Evolutionary conservation across 2,888 invertebrate genomes (phyloP).

Genomic region (Leptopterna dolabrata): DNA sequence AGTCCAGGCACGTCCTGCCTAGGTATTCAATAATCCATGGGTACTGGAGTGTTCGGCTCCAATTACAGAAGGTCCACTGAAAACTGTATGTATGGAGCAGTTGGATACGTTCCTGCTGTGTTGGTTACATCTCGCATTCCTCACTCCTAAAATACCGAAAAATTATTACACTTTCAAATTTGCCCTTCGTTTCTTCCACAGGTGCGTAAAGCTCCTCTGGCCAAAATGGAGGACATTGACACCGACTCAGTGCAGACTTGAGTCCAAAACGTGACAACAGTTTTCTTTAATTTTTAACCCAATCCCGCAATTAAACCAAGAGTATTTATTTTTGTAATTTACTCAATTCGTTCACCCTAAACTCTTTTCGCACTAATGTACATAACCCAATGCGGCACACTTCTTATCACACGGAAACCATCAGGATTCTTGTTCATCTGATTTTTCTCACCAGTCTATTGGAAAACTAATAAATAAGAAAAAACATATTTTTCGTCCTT

Average conservation of each 20-base stretch:
- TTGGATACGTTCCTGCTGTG: no score
- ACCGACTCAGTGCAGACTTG: slow-evolving; percentile 49
- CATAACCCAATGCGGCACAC: background rate
- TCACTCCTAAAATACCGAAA: no score
- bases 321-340: slow-evolving; percentile 31
- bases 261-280: background rate
- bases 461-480: background rate
- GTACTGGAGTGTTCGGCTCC: no score
- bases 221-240: slow-evolving; percentile 63
- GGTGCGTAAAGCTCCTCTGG: slow-evolving; percentile 64
- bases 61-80: no score
- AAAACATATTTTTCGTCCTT: background rate
- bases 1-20: no score
- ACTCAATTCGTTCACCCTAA: background rate
- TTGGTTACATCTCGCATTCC: no score
- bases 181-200: slow-evolving; percentile 53
- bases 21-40: no score
- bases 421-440: background rate
- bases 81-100: no score
- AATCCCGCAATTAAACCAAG: background rate
- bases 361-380: background rate
- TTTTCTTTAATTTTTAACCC: background rate
- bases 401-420: background rate
- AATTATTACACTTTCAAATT: no score
- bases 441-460: background rate